These are phyloP conservation scores for Neoscelio sp. DNA, from an alignment of 2,888 invertebrate species.

Conservation along the genomic window DNA sequence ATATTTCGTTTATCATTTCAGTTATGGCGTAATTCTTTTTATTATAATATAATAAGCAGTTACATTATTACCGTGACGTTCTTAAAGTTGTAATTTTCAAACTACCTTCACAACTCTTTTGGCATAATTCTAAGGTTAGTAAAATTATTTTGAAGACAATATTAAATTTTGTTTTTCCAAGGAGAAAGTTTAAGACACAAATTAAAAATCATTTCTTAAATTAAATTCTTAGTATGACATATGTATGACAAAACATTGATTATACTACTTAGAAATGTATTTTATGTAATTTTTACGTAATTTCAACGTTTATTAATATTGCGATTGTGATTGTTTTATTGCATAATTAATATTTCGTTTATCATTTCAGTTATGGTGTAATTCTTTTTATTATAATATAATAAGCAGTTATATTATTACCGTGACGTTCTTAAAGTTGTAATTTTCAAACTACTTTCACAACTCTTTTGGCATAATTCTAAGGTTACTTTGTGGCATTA, in stretches of 20 bases:
- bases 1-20: background rate
- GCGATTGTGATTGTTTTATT: no score
- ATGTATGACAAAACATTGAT: slow-evolving; percentile 32
- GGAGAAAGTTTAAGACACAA: no score
- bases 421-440: background rate
- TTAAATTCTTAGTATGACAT: background rate
- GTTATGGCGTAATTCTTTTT: background rate
- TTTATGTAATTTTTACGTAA: slow-evolving; percentile 9
- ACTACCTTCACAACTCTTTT: slow-evolving; percentile 20
- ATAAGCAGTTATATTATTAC: slow-evolving; percentile 3
- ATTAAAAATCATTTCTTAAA: no score
- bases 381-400: slow-evolving; percentile 3
- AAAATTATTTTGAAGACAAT: no score
- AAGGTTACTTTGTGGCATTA: slow-evolving; percentile 36
- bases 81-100: slow-evolving; percentile 13
- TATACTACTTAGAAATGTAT: slow-evolving; percentile 29
- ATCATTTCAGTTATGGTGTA: background rate
- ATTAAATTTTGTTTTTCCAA: no score
- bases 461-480: slow-evolving; percentile 25
- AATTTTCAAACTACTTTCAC: slow-evolving; percentile 23
- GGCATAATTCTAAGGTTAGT: slow-evolving; percentile 25
- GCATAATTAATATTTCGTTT: background rate
- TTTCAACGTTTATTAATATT: background rate
- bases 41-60: slow-evolving; percentile 3
- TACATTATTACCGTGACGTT: slow-evolving; percentile 1